phyloP scores from a whole-genome alignment of 2,113 vertebrate species.

The Rhea pennata region DNA sequence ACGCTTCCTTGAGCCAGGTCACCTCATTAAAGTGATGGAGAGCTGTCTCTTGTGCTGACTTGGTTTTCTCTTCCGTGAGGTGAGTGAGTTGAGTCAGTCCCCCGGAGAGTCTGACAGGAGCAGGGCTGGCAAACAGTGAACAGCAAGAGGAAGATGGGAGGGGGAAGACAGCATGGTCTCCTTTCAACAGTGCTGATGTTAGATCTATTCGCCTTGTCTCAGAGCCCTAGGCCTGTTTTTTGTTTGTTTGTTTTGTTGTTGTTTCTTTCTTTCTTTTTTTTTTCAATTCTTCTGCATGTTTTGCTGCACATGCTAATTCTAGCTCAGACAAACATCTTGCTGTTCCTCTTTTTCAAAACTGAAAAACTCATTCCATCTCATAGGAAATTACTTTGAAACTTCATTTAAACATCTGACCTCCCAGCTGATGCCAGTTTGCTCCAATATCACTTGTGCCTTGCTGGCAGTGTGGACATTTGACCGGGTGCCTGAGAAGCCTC shows the following conservation, averaged over 20 bases:
- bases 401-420: not conserved
- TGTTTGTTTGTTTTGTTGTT: too few relatives aligned
- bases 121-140: not conserved
- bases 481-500: not conserved
- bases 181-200: not conserved
- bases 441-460: not conserved
- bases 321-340: not conserved
- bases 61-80: not conserved
- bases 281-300: too few relatives aligned
- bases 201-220: not conserved
- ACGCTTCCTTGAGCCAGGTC: not conserved
- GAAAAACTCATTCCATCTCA: not conserved
- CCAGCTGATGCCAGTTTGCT: not conserved
- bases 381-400: not conserved
- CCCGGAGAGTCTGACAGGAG: rapidly evolving
- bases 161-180: not conserved
- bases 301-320: rapidly evolving
- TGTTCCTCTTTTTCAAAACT: not conserved
- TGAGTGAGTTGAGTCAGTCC: not conserved
- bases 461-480: rapidly evolving
- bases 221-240: not conserved
- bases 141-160: not conserved
- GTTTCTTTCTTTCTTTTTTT: too few relatives aligned
- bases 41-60: not conserved
- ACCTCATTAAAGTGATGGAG: rapidly evolving